Base-by-base conservation (phyloP, 1,140 invertebrate species). In the Leptinotarsa undecemlineata region DNA sequence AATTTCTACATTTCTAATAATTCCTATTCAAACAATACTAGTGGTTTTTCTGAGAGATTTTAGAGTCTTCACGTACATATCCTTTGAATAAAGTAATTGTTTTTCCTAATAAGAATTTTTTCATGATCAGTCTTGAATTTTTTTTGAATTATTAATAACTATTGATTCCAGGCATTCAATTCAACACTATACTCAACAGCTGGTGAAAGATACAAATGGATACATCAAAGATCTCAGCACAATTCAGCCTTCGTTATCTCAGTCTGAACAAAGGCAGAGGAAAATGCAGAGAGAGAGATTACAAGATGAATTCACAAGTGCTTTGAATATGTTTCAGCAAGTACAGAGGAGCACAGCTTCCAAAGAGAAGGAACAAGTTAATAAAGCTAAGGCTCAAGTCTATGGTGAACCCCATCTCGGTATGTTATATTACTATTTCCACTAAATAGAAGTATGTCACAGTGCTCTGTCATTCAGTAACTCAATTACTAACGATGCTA, bases 131-230 rank as follows among this genome's bases (percentile, higher is more conserved):
- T 0, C 33, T 33, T 33, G 33, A 26, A 11, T 2, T 11, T 42
- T 42, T 3, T 42, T 42, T 42, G 0, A 42, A 42, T 42, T 0
- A 11, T 11, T 11, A 11, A 42, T 42, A 42, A 42, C 8, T 42
- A 8, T 76, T 79, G 85, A 33, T 87, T 87, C 63, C 79, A 98
- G 96, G 63, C 95, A 97, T 86, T 92, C 97, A 84, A 93, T 98
- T 80, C 95, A 96, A 84, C 95, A 97, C 84, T 98, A 98, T 83
- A 99, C 97, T 3, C 94, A 98, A 82, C 95, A 97, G 80, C 85
- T 99, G 78, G 96, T 95, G 0, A 97, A 97, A 85, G 96, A 98
- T 84, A 99, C 97, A 14, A 96, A 92, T 83, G 89, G 91, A 67
- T 90, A 94, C 84, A 87, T 98, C 64, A 96, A 96, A 87, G 92